phyloP scores from a whole-genome alignment of 2,888 invertebrate species.

The Papilio demoleus region DNA sequence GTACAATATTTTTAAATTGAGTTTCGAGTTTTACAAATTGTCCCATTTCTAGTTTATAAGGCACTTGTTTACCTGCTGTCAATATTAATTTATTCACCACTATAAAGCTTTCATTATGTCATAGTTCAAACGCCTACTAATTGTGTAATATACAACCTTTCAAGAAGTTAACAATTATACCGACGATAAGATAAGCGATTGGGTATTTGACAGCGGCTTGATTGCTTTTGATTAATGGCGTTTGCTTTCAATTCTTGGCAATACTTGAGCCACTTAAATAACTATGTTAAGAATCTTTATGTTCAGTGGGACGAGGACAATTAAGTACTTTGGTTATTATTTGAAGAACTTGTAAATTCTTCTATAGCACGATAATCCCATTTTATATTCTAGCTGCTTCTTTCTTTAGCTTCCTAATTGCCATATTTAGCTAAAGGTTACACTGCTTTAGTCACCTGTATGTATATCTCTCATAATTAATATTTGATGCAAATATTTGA shows the following conservation, averaged over 20 bases:
- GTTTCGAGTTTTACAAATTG: too few species aligned
- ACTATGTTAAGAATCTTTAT: constrained; percentile 1
- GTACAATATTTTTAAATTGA: too few species aligned
- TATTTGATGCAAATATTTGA: constrained; percentile 58
- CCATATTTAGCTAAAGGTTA: too few species aligned
- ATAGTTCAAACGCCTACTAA: constrained; percentile 12
- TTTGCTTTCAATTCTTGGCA: constrained; percentile 5
- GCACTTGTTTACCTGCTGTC: too few species aligned
- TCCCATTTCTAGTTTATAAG: too few species aligned
- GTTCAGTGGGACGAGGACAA: not conserved
- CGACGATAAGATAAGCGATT: constrained; percentile 12
- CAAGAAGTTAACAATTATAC: constrained; percentile 8
- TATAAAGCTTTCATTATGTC: too few species aligned
- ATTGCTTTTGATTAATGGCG: constrained; percentile 11
- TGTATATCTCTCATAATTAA: not conserved
- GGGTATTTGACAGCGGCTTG: constrained; percentile 13
- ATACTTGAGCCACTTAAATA: constrained; percentile 17
- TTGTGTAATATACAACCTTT: constrained; percentile 12
- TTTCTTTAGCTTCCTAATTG: not conserved
- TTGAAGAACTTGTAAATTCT: not conserved
- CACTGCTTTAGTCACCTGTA: too few species aligned
- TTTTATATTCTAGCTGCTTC: not conserved
- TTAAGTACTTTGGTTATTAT: not conserved
- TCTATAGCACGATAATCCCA: not conserved
- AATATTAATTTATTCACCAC: too few species aligned